A percentile compares a stretch with the other conserved stretches of the same genome.
phyloP scores from a whole-genome alignment of 2,797 vertebrate species.

The Helicolenus hilgendorfi region DNA sequence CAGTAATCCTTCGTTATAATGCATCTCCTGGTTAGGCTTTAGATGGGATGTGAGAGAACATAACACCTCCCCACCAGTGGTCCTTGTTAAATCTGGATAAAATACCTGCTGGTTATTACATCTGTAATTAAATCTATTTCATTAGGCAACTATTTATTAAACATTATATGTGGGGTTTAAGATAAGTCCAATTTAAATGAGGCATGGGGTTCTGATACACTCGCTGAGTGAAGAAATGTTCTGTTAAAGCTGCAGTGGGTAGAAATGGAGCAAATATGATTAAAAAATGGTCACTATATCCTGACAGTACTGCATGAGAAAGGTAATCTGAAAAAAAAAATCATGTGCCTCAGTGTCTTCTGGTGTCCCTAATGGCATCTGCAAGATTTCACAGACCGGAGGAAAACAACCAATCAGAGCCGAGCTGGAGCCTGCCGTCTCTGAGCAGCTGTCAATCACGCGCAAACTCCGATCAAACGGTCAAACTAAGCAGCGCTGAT shows the following conservation, averaged over 20 bases:
- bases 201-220: neutral
- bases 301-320: no score
- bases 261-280: no score
- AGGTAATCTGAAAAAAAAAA: no score
- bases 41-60: conserved; percentile 23
- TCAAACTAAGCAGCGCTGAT: no score
- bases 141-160: conserved; percentile 8
- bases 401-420: no score
- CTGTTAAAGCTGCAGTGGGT: neutral
- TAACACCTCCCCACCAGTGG: conserved; percentile 9
- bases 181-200: neutral
- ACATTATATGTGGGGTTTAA: neutral
- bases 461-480: no score
- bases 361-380: no score
- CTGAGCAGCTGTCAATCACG: no score
- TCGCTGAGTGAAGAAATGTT: conserved; percentile 12
- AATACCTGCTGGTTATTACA: conserved; percentile 38
- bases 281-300: no score
- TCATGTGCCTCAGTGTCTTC: no score
- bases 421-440: no score
- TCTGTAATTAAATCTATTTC: conserved; percentile 33
- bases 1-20: conserved; percentile 40
- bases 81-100: conserved; percentile 20
- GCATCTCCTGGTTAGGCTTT: conserved; percentile 41
- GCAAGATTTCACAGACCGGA: no score